Evolutionary conservation across 2,888 invertebrate genomes (phyloP), one percentile per base, ranked within the genome.

Genomic region (Agonopterix subpropinquella): DNA sequence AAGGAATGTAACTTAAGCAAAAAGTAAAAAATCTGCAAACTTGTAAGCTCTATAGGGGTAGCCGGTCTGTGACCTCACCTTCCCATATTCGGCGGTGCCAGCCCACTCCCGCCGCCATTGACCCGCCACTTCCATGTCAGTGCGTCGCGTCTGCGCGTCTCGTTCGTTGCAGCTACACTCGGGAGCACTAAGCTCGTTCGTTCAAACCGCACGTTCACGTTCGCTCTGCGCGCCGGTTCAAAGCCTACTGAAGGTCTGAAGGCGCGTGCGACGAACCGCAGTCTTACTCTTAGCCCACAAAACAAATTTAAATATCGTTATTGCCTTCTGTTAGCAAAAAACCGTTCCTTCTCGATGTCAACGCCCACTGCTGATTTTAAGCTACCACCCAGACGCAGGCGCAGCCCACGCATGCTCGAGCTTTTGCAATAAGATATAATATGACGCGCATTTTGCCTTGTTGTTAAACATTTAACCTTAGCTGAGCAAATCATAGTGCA

Each of bases 91-190:
- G 62, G 88, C 88, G 45, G 83, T 77, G 56, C 88, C 88, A 57
- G 88, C 79, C 88, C 88, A 88, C 77, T 87, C 77, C 67, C 83
- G 74, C 60, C 81, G 81, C 88, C 88, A 88, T 73, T 86, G 87
- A 69, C 81, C 86, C 62, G 84, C 87, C 59, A 88, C 78, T 77
- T 88, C 87, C 87, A 88, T 87, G 59, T 70, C 28, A 28, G 28
- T 28, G 28, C 28, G 28, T 28, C 28, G 28, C 28, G 67, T 69
- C 61, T 59, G 60, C 65, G 51, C 61, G 47, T 66, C 58, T 80
- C 70, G 77, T 65, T 85, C 76, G 80, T 59, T 83, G 82, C 84
- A 85, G 85, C 85, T 81, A 84, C 85, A 87, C 79, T 84, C 83
- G 79, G 61, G 67, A 72, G 67, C 70, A 66, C 68, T 56, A 48